Conservation (phyloP, 1,140 invertebrate species). For the Panagrolaimus sp. region DNA sequence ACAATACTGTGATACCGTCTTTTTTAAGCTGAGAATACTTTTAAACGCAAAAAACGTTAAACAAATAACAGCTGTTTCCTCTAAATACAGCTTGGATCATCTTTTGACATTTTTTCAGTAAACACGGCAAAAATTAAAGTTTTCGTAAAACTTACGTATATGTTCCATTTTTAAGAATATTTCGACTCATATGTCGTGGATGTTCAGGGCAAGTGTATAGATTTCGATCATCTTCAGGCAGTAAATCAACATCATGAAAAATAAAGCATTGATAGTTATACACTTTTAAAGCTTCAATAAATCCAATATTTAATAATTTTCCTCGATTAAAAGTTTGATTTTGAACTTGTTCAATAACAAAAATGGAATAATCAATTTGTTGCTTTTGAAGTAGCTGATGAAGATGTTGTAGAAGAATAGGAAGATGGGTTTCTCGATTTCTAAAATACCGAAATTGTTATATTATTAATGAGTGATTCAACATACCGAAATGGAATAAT, state of each 20-base stretch:
- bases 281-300: constrained; percentile 60
- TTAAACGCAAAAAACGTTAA: no score
- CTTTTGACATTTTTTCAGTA: no score
- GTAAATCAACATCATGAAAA: constrained; percentile 82
- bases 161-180: constrained; percentile 80
- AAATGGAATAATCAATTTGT: constrained; percentile 79
- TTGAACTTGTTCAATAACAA: constrained; percentile 76
- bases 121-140: constrained; percentile 17
- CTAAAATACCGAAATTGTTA: constrained; percentile 9
- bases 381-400: constrained; percentile 55
- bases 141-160: constrained; percentile 72
- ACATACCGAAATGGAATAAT: constrained; percentile 26
- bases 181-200: constrained; percentile 78
- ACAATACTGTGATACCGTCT: no score
- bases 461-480: neutral
- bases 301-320: constrained; percentile 86
- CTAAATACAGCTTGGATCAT: no score
- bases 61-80: no score
- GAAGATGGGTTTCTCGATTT: constrained; percentile 49
- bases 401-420: constrained; percentile 56
- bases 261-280: constrained; percentile 72
- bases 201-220: constrained; percentile 83
- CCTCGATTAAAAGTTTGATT: constrained; percentile 75
- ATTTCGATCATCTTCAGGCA: constrained; percentile 81
- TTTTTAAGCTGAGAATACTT: no score